Evolutionary conservation across 2,797 vertebrate species (phyloP).

Genomic region (Anguilla obscura): DNA sequence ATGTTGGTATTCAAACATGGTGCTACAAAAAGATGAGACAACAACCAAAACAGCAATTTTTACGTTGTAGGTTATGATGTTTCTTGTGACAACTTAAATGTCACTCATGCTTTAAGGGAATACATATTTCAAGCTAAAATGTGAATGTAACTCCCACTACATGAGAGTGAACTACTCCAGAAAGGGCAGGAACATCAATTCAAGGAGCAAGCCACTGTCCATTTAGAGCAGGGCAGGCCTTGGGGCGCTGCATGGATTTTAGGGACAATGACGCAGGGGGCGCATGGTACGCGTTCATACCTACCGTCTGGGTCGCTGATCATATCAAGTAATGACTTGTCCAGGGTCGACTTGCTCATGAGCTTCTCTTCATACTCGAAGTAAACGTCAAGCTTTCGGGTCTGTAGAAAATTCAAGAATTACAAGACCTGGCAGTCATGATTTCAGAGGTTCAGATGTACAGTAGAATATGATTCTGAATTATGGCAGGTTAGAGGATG

Average conservation of each 20-base stretch:
- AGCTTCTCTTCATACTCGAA: slow-evolving; percentile 98
- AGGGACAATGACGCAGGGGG: neutral
- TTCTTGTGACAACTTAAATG: neutral
- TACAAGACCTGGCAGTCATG: neutral
- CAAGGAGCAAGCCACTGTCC: neutral
- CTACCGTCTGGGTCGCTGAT: slow-evolving; percentile 96
- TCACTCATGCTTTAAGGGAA: neutral
- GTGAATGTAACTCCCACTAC: neutral
- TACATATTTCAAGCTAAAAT: no score
- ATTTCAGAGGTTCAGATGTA: neutral
- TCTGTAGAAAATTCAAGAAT: slow-evolving; percentile 67
- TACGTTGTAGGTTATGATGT: neutral
- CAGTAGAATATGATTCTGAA: neutral
- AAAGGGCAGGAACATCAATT: neutral
- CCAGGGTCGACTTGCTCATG: slow-evolving; percentile 95
- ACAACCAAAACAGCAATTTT: neutral
- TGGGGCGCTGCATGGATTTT: neutral
- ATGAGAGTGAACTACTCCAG: neutral
- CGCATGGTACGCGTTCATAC: slow-evolving; percentile 41
- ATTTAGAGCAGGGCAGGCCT: neutral
- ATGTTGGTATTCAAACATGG: slow-evolving; percentile 34
- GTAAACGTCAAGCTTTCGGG: slow-evolving; percentile 93
- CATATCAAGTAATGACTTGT: slow-evolving; percentile 95
- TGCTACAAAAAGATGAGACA: neutral
- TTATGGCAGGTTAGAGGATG: no score